Conservation (phyloP, 2,113 vertebrate genomes). For the Carassius carassius region DNA sequence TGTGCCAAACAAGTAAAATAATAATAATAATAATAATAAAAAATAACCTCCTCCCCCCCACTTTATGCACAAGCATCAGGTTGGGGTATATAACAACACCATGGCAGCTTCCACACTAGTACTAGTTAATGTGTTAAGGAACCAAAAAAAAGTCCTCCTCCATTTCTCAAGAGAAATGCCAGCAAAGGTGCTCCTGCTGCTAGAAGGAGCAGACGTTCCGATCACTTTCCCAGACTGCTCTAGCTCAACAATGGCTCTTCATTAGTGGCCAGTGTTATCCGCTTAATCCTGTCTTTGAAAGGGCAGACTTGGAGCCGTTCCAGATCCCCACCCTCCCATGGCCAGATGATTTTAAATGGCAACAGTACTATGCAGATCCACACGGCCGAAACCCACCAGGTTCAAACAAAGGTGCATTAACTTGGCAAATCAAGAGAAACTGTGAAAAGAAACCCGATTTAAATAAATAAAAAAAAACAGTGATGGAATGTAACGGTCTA, state of each 20-base stretch:
- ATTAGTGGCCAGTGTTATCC: conserved; percentile 52
- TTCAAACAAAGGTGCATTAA: conserved; percentile 1
- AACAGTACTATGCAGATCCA: conserved; percentile 15
- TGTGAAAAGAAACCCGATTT: not conserved
- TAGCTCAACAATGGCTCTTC: conserved; percentile 48
- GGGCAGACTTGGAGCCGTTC: conserved; percentile 37
- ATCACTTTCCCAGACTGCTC: conserved; percentile 54
- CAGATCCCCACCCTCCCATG: conserved; percentile 48
- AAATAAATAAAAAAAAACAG: not conserved
- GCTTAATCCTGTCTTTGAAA: conserved; percentile 64
- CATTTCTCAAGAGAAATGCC: conserved; percentile 31
- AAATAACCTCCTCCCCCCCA: no score
- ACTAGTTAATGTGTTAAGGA: conserved; percentile 11
- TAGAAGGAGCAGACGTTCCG: conserved; percentile 28
- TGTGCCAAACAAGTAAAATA: not conserved
- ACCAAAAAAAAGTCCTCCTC: not conserved
- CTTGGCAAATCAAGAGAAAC: conserved; percentile 1
- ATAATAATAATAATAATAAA: no score
- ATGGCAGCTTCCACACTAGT: not conserved
- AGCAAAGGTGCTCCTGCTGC: not conserved
- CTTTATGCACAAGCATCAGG: conserved; percentile 10
- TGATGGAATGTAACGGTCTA: not conserved
- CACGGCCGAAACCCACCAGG: not conserved
- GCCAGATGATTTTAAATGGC: conserved; percentile 34
- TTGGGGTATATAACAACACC: not conserved